phyloP scores from a whole-genome alignment of 2,888 invertebrate genomes.

The Alsophila aescularia region DNA sequence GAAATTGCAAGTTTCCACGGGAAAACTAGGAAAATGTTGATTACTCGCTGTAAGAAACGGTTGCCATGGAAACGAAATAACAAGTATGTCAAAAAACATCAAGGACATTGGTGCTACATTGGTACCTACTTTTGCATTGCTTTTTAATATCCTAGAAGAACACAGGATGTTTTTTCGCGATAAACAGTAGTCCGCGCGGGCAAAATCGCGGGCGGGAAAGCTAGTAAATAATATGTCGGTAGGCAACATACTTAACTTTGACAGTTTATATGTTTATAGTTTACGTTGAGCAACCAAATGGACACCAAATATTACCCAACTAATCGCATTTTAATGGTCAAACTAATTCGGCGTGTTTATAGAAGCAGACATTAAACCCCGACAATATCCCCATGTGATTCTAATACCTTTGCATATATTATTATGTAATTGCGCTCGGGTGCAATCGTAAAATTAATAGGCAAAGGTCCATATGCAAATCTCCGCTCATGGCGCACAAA shows the following conservation, averaged over 20 bases:
- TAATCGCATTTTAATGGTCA: slow-evolving; percentile 38
- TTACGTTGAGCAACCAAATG: slow-evolving; percentile 34
- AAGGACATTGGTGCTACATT: too few species aligned
- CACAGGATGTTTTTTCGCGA: too few species aligned
- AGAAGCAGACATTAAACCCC: slow-evolving; percentile 24
- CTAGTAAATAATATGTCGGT: too few species aligned
- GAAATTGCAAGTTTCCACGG: too few species aligned
- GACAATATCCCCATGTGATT: slow-evolving; percentile 23
- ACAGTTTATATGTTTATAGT: slow-evolving; percentile 20
- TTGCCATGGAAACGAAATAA: too few species aligned
- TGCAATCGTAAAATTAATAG: slow-evolving; percentile 44
- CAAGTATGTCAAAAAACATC: too few species aligned
- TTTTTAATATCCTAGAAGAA: too few species aligned
- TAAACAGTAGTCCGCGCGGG: too few species aligned
- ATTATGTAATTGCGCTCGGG: slow-evolving; percentile 36
- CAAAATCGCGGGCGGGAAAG: too few species aligned
- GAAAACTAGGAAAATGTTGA: too few species aligned
- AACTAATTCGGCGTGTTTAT: slow-evolving; percentile 23
- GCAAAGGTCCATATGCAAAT: slow-evolving; percentile 44
- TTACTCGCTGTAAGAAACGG: too few species aligned
- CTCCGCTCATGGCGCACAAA: slow-evolving; percentile 38
- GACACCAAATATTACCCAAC: slow-evolving; percentile 35
- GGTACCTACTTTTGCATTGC: too few species aligned
- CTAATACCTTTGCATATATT: slow-evolving; percentile 30
- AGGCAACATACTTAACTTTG: slow-evolving; percentile 1